Evolutionary conservation across 2,113 vertebrate species (phyloP), one percentile per base, ranked within the genome.

Genomic region (Pan paniscus): DNA sequence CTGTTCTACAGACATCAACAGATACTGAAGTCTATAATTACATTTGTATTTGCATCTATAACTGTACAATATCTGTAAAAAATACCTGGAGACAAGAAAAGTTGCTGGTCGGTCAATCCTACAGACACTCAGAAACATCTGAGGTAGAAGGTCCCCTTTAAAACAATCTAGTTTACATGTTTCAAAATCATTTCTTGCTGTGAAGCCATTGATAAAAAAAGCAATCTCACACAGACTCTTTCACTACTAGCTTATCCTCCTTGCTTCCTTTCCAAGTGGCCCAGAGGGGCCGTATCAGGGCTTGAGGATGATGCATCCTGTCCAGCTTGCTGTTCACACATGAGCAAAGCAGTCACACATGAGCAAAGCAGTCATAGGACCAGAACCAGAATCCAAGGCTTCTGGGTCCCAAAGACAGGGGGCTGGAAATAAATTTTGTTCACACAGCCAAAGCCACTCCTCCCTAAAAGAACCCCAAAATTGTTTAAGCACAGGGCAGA

Each of bases 21-120:
- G 48, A 93, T 68, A 27, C 68, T 55, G 38, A n/a, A 22, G 5
- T 30, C 89, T 94, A 67, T 78, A 84, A 81, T 85, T 76, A 59
- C 40, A 73, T 4, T 27, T 43, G 14, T 81, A 59, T 81, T 72
- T 38, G 27, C 32, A 40, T 94, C 94, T 38, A 64, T 96, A 67
- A 50, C 89, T 93, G 57, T 73, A 11, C 30, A 17, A 30, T 40
- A n/a, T 78, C 67, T 38, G 35, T 30, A 59, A 43, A 80, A 73
- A 40, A 13, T 27, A 55, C 52, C 70, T 75, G 38, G 64, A 46
- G 64, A 94, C 32, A 27, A 59, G 68, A 72, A 76, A 50, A 94
- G 50, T 30, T 20, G 35, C 72, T 50, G 55, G 78, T 14, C 6
- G 22, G 48, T 27, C 70, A 23, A 59, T 22, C 57, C 61, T 48